A percentile compares a stretch with the other conserved stretches of the same genome.
Evolutionary conservation across 2,888 invertebrate genomes (phyloP).

Genomic region (Petrolisthes cinctipes): DNA sequence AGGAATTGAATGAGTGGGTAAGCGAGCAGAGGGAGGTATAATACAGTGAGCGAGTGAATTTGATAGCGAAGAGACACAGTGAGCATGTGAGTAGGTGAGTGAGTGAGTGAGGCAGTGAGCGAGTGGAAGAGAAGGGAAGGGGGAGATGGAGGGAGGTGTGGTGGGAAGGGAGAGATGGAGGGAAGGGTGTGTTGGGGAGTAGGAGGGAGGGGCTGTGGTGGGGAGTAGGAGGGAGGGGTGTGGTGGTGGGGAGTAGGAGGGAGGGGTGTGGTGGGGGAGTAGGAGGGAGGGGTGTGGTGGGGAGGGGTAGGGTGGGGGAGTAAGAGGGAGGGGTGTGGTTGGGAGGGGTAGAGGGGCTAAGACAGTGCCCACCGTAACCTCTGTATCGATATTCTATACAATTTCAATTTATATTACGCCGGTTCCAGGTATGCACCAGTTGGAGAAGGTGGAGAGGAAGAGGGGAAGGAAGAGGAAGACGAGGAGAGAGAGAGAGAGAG

Average conservation of each 20-base stretch:
- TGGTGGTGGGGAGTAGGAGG: background rate
- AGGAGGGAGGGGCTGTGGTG: background rate
- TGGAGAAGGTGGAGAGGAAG: background rate
- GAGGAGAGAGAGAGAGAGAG: background rate
- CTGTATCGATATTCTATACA: slow-evolving; percentile 53
- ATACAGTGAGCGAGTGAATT: background rate
- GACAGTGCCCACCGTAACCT: slow-evolving; percentile 21
- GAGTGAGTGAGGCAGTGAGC: background rate
- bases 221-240: too few relatives aligned
- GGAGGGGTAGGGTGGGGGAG: background rate
- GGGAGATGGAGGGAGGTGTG: background rate
- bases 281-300: background rate
- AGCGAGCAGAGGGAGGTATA: background rate
- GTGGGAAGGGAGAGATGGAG: background rate
- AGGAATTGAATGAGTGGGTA: background rate
- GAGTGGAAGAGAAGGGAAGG: background rate
- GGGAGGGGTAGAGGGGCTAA: background rate
- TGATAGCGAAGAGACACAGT: background rate
- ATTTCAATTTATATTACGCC: slow-evolving; percentile 56
- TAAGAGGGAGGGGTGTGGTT: background rate
- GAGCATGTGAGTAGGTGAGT: background rate
- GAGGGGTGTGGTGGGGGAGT: background rate
- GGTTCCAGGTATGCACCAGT: slow-evolving; percentile 11
- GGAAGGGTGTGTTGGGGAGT: background rate
- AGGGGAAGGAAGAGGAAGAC: background rate